Conservation (phyloP, 1,140 invertebrate genomes). For the Lepidurus packardi region DNA sequence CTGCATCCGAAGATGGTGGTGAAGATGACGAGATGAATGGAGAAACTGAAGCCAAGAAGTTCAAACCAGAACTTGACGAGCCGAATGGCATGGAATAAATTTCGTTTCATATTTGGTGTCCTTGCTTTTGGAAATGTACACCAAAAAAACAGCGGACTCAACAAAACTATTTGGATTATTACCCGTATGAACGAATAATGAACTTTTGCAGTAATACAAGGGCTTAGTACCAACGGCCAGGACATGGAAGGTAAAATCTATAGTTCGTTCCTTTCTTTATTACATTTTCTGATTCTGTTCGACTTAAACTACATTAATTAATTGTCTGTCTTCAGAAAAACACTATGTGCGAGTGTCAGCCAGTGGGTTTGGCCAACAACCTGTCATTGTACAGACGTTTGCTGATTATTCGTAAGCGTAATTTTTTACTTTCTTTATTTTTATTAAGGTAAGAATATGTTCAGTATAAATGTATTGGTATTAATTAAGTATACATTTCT, state of each 20-base stretch:
- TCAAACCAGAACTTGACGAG: conserved; percentile 4
- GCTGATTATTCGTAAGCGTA: conserved; percentile 4
- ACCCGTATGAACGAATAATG: not conserved
- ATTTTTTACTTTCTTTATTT: not conserved
- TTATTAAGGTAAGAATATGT: not conserved
- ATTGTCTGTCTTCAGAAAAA: not conserved
- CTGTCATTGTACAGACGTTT: conserved; percentile 12
- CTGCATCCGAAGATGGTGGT: not conserved
- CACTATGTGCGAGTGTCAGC: not conserved
- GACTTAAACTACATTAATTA: not conserved
- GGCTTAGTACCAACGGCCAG: conserved; percentile 4
- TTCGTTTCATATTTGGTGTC: not conserved
- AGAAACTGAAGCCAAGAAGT: not conserved
- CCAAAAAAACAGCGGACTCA: not conserved
- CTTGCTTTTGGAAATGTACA: not conserved
- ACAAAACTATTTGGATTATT: not conserved
- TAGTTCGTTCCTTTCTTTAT: not conserved
- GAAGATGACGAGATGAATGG: conserved; percentile 9
- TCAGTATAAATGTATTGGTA: not conserved
- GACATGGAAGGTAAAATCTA: not conserved
- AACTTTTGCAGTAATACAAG: not conserved
- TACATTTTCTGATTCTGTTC: not conserved
- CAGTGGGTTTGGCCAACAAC: conserved; percentile 8
- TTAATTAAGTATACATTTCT: not conserved
- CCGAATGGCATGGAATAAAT: not conserved